Conservation (phyloP, 2,113 vertebrate genomes). For the Vidua chalybeata region DNA sequence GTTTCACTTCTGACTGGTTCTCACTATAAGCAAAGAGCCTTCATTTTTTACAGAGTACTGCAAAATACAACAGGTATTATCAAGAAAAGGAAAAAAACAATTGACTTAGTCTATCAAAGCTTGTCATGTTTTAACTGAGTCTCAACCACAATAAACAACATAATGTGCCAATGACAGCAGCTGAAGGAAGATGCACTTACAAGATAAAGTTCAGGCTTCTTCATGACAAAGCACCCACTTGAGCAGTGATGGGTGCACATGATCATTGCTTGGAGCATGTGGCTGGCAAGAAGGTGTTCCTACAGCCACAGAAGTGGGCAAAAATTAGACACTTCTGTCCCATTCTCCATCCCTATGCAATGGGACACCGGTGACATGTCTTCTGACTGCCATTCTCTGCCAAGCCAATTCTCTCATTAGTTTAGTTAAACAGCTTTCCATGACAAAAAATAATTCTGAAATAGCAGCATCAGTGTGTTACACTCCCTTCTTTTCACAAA, state of each 20-base stretch:
- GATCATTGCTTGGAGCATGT: not conserved
- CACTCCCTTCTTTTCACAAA: not conserved
- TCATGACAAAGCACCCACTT: conserved; percentile 1
- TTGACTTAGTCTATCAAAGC: conserved; percentile 50
- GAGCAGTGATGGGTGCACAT: not conserved
- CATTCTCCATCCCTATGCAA: not conserved
- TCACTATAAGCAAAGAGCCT: conserved; percentile 8
- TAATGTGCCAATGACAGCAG: conserved; percentile 23
- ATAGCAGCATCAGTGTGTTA: not conserved
- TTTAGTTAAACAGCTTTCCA: conserved; percentile 33
- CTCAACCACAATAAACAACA: conserved; percentile 28
- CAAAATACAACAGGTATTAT: conserved; percentile 27
- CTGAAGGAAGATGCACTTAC: conserved; percentile 34
- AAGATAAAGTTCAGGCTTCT: conserved; percentile 19
- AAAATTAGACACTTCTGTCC: conserved; percentile 34
- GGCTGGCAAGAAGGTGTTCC: not conserved
- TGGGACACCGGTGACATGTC: conserved; percentile 7
- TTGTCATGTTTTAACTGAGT: conserved; percentile 52
- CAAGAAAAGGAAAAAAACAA: conserved; percentile 30
- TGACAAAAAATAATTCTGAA: conserved; percentile 28
- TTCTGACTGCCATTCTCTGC: conserved; percentile 19
- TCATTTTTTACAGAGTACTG: conserved; percentile 48
- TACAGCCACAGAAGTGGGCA: not conserved
- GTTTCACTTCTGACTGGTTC: conserved; percentile 6
- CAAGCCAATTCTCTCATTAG: conserved; percentile 35